phyloP scores from a whole-genome alignment of 2,888 invertebrate species.

The Caenorhabditis angaria region DNA sequence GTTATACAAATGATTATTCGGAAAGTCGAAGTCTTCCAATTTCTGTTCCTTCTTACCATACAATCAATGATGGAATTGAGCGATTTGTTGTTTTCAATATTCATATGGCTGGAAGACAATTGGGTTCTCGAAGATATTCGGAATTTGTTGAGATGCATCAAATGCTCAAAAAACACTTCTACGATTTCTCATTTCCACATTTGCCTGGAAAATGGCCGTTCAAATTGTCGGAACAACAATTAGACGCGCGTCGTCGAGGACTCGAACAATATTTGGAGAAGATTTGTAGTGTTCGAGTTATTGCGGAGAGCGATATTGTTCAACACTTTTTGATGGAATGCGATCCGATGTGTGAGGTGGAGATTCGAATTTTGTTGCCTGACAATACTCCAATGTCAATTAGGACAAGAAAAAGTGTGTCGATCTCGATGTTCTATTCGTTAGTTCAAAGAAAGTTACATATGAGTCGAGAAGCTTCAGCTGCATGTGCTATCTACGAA shows the following conservation, averaged over 20 bases:
- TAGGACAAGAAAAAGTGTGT: conserved; percentile 70
- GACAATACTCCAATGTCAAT: conserved; percentile 79
- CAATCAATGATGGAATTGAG: conserved; percentile 82
- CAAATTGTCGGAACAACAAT: conserved; percentile 93
- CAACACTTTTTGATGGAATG: conserved; percentile 76
- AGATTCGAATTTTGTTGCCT: conserved; percentile 83
- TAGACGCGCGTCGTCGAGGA: conserved; percentile 87
- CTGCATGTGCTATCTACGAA: conserved; percentile 94
- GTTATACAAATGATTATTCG: conserved; percentile 74
- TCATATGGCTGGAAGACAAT: conserved; percentile 96
- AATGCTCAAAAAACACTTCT: conserved; percentile 68
- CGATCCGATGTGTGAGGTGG: conserved; percentile 74
- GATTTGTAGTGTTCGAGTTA: conserved; percentile 95
- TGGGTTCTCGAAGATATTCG: conserved; percentile 93
- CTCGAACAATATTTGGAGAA: conserved; percentile 97
- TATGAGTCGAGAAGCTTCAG: conserved; percentile 83
- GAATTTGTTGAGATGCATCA: conserved; percentile 81
- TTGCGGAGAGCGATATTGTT: conserved; percentile 94
- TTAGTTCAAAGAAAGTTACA: conserved; percentile 46
- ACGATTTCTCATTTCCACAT: conserved; percentile 87
- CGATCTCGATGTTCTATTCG: conserved; percentile 48
- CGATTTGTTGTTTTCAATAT: conserved; percentile 94
- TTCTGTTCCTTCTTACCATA: conserved; percentile 91
- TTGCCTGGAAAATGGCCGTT: conserved; percentile 99
- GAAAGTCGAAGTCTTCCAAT: conserved; percentile 86